Percentiles rank a stretch among this genome's conserved stretches.
Conservation (phyloP, 2,113 vertebrate genomes). For the Xiphorhynchus elegans region DNA sequence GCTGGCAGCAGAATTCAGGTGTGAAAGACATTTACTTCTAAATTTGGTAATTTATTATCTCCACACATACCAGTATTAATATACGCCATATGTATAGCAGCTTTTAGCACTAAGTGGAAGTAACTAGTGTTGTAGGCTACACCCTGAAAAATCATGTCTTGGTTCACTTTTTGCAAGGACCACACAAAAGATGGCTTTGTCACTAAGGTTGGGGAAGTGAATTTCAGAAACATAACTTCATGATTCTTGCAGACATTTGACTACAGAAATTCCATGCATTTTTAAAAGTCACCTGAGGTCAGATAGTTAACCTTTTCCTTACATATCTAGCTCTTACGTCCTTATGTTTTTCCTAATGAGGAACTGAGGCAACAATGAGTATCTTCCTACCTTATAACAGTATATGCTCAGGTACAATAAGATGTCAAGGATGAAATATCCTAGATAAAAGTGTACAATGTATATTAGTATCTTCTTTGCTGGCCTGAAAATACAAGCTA, state of each 20-base stretch:
- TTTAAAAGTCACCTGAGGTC: not conserved
- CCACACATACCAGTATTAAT: not conserved
- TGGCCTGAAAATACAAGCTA: not conserved
- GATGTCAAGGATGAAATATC: not conserved
- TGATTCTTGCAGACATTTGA: not conserved
- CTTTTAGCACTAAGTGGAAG: not conserved
- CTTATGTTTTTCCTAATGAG: not conserved
- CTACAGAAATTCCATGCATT: not conserved
- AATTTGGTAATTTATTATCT: not conserved
- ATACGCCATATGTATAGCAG: not conserved
- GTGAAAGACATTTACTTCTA: not conserved
- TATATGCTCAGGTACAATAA: not conserved
- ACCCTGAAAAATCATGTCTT: not conserved
- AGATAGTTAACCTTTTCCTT: not conserved
- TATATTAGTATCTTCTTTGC: not conserved
- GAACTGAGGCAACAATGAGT: not conserved
- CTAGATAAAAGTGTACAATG: not conserved
- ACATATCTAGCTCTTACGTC: not conserved
- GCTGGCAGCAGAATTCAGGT: not conserved
- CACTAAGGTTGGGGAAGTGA: not conserved
- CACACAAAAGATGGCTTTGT: not conserved
- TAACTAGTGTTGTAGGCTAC: not conserved
- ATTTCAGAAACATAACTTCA: not conserved
- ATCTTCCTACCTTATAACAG: not conserved
- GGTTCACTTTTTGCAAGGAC: not conserved